phyloP scores from a whole-genome alignment of 1,140 invertebrate genomes.

The Dufourea novaeangliae region DNA sequence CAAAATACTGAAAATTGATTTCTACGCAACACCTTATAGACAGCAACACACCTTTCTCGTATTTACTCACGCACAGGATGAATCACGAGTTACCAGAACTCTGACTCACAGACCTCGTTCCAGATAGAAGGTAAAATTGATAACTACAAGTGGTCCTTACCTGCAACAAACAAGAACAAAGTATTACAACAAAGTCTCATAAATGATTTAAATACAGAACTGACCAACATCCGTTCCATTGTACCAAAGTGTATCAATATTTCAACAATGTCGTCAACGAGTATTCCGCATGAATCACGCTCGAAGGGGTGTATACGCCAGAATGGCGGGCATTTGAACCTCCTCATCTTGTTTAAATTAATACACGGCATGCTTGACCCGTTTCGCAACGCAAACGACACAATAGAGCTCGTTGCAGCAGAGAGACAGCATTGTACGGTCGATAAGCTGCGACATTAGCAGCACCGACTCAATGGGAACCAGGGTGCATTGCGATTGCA shows the following conservation, averaged over 20 bases:
- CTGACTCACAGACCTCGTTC: not conserved
- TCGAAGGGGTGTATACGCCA: not conserved
- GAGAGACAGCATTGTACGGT: conserved; percentile 45
- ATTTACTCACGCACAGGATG: not conserved
- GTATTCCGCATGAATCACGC: not conserved
- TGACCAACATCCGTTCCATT: too few relatives aligned
- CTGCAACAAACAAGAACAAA: not conserved
- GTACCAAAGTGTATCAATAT: not conserved
- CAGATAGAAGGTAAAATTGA: not conserved
- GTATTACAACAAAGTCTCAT: not conserved
- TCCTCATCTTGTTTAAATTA: conserved; percentile 51
- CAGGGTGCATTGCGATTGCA: conserved; percentile 11
- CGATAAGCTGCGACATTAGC: conserved; percentile 50
- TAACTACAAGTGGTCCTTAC: not conserved
- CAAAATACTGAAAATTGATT: too few relatives aligned
- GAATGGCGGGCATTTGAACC: not conserved
- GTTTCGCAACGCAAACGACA: conserved; percentile 27
- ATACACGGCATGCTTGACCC: conserved; percentile 45
- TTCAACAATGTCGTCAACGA: not conserved
- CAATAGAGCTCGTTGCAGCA: conserved; percentile 47
- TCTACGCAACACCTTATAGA: too few relatives aligned
- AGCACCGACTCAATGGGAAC: conserved; percentile 11
- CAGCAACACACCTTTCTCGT: not conserved
- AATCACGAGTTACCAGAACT: not conserved
- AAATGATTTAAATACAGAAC: not conserved